A percentile compares a stretch with the other conserved stretches of the same genome.
Evolutionary conservation across 2,888 invertebrate species (phyloP).

Genomic region (Papilio elwesi): DNA sequence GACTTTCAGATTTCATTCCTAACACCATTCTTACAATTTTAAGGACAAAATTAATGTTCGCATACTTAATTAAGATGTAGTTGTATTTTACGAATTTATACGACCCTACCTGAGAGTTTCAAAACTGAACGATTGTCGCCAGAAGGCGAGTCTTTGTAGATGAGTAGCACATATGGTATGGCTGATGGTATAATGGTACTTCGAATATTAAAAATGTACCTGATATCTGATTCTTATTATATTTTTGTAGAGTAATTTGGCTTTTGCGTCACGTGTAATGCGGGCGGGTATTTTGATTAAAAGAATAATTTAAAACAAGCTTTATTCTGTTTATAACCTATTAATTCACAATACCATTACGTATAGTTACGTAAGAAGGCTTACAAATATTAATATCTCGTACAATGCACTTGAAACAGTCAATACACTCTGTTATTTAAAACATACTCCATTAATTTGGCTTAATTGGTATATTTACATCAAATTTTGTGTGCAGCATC

Average conservation of each 20-base stretch:
- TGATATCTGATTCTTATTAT: too few species aligned
- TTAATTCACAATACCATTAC: constrained; percentile 65
- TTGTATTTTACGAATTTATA: too few species aligned
- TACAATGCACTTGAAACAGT: constrained; percentile 61
- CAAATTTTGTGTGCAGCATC: constrained; percentile 70
- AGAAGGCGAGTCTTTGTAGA: too few species aligned
- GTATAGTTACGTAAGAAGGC: constrained; percentile 63
- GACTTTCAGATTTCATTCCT: constrained; percentile 20
- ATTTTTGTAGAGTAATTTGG: neutral
- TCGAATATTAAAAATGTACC: too few species aligned
- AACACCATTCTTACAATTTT: constrained; percentile 13
- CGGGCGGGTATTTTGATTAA: constrained; percentile 47
- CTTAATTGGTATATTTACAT: constrained; percentile 79
- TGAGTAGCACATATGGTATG: too few species aligned
- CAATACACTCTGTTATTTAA: constrained; percentile 68
- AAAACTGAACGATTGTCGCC: too few species aligned
- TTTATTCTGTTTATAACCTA: constrained; percentile 78
- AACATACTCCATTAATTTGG: constrained; percentile 70
- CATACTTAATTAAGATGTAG: neutral
- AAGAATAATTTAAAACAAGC: constrained; percentile 78
- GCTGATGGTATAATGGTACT: too few species aligned
- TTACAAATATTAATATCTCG: constrained; percentile 59
- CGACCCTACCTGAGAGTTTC: neutral
- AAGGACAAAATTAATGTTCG: neutral
- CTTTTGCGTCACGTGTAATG: too few species aligned